Base-by-base conservation (phyloP, 2,113 vertebrate genomes). In the Cebus imitator region DNA sequence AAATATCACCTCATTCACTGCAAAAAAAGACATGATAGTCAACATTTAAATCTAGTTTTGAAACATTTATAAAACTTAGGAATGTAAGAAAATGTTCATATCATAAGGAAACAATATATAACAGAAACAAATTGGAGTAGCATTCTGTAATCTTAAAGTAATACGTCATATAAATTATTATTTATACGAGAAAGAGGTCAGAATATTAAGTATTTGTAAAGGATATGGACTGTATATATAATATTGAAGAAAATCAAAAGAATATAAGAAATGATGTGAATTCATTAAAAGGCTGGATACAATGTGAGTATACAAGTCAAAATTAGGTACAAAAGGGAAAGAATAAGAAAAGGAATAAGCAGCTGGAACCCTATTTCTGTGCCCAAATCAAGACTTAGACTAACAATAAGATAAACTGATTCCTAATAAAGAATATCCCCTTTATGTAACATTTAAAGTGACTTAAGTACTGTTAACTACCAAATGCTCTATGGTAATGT, bases 401-500 rank as follows among this genome's bases (percentile, higher is more conserved):
- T 87, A 73, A 57, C 37, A 75, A 52, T 8, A 73, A 80, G 58
- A 88, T n/a, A 91, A 96, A 76, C 2, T 43, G 45, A 21, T 91
- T 73, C 68, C 58, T 37, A 82, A 17, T 70, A 76, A 81, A 79
- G 30, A 92, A 64, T 50, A 18, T 17, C n/a, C 30, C n/a, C 92
- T 94, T 88, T 58, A 89, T 37, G 35, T 64, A 92, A 96, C 90
- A 32, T 85, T 93, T 85, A 76, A 40, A 68, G 25, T 83, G 27
- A 87, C 45, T 95, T 87, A 58, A 70, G 57, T 64, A 81, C 80
- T 25, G 7, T 61, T 79, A 37, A 75, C 81, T 73, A 23, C 82
- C 58, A 91, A 96, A 81, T 82, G 48, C 43, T 82, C 5, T 70
- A 76, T 16, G 79, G 11, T 23, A 78, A 81, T 84, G 40, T 61